These are phyloP conservation scores for Thinocorus orbignyianus DNA, from an alignment of 2,113 vertebrate species.

Conservation along the genomic window DNA sequence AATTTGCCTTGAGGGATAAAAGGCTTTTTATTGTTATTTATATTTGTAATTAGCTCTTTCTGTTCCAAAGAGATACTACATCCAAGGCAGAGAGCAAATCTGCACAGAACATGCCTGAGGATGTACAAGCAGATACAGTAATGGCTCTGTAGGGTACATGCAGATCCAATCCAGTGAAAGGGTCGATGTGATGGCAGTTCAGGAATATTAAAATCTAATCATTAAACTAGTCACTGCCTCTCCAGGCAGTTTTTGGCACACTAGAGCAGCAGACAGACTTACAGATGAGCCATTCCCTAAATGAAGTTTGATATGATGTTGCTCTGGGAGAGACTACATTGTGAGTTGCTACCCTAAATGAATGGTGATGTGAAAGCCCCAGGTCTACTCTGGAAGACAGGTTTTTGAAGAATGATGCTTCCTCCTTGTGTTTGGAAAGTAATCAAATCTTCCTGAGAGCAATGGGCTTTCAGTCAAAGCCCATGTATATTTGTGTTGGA, in stretches of 20 bases:
- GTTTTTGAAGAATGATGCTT: conserved; percentile 29
- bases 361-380: conserved; percentile 16
- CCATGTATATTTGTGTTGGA: not conserved
- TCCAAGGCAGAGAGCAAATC: not conserved
- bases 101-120: not conserved
- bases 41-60: conserved; percentile 3
- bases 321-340: not conserved
- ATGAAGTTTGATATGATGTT: conserved; percentile 2
- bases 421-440: conserved; percentile 12
- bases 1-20: not conserved
- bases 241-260: not conserved
- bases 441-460: conserved; percentile 38
- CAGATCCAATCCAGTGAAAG: not conserved
- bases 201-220: conserved; percentile 13
- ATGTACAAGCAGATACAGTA: not conserved
- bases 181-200: not conserved
- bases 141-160: not conserved
- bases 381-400: not conserved
- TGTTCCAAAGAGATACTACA: not conserved
- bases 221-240: not conserved
- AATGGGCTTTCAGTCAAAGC: conserved; percentile 13
- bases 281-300: not conserved
- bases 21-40: not conserved
- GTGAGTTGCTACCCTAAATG: conserved; percentile 16
- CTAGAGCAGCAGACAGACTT: not conserved